phyloP scores from a whole-genome alignment of 2,888 invertebrate genomes.

The Lymantria dispar region DNA sequence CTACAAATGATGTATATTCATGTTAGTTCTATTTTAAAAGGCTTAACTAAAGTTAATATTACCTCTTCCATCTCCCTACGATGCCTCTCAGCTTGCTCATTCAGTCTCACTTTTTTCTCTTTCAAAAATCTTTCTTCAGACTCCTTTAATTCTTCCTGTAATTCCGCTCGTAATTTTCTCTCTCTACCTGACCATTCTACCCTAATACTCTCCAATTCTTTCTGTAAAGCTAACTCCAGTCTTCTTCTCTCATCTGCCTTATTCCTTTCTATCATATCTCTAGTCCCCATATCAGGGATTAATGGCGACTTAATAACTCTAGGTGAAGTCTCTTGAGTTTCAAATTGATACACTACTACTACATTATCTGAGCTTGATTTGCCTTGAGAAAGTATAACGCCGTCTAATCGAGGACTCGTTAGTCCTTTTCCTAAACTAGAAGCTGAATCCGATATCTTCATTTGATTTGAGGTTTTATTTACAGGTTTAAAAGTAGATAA shows the following conservation, averaged over 20 bases:
- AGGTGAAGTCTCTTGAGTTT: conserved; percentile 52
- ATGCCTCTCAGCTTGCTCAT: conserved; percentile 71
- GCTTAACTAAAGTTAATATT: conserved; percentile 10
- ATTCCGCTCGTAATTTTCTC: conserved; percentile 78
- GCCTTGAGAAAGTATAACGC: conserved; percentile 72
- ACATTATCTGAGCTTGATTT: conserved; percentile 71
- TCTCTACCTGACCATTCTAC: conserved; percentile 82
- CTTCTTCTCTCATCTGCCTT: conserved; percentile 69
- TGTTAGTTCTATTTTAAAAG: neutral
- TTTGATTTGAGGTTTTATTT: conserved; percentile 51
- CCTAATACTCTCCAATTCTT: conserved; percentile 78
- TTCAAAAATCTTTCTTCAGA: conserved; percentile 69
- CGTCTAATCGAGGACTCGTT: conserved; percentile 67
- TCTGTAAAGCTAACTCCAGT: conserved; percentile 67
- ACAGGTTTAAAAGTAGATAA: conserved; percentile 63
- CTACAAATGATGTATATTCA: too few relatives aligned
- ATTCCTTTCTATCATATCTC: conserved; percentile 68
- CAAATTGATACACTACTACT: conserved; percentile 74
- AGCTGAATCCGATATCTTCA: conserved; percentile 63
- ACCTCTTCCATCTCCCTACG: conserved; percentile 73
- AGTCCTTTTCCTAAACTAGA: conserved; percentile 55
- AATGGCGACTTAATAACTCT: conserved; percentile 64
- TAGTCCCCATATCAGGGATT: conserved; percentile 63
- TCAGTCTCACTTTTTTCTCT: conserved; percentile 66
- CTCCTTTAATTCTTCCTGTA: conserved; percentile 76